phyloP scores from a whole-genome alignment of 2,888 invertebrate genomes.

The Amphipoea oculea region DNA sequence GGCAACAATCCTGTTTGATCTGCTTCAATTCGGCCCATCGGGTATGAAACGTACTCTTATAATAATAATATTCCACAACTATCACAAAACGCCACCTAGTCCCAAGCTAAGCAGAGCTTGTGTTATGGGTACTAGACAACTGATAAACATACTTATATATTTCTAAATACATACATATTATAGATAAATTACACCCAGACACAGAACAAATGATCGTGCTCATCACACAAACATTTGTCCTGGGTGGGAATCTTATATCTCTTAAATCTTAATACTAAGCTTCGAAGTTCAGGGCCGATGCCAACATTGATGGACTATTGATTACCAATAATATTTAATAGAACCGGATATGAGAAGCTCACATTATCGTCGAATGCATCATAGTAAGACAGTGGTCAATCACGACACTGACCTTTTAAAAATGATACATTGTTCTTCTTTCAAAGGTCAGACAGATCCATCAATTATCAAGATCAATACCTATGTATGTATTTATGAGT shows the following conservation, averaged over 20 bases:
- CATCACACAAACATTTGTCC: too few relatives aligned
- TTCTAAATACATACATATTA: too few relatives aligned
- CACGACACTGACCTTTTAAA: slow-evolving; percentile 17
- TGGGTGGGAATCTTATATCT: too few relatives aligned
- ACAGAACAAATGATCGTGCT: too few relatives aligned
- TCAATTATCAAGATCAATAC: slow-evolving; percentile 6
- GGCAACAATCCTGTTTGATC: neutral
- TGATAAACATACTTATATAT: too few relatives aligned
- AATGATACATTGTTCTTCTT: slow-evolving; percentile 11
- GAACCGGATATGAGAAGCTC: slow-evolving; percentile 10
- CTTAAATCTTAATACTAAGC: slow-evolving; percentile 16
- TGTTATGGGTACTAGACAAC: too few relatives aligned
- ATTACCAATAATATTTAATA: neutral
- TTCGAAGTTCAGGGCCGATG: slow-evolving; percentile 19
- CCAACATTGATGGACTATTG: neutral
- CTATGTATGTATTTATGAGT: slow-evolving; percentile 22
- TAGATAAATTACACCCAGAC: too few relatives aligned
- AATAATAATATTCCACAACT: too few relatives aligned
- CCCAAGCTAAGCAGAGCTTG: too few relatives aligned
- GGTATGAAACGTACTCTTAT: neutral
- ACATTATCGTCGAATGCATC: slow-evolving; percentile 1
- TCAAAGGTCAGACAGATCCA: slow-evolving; percentile 14
- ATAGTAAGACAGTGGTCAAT: neutral
- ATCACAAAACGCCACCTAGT: too few relatives aligned
- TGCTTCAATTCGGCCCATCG: neutral